phyloP scores from a whole-genome alignment of 2,113 vertebrate genomes.

The Damaliscus lunatus region DNA sequence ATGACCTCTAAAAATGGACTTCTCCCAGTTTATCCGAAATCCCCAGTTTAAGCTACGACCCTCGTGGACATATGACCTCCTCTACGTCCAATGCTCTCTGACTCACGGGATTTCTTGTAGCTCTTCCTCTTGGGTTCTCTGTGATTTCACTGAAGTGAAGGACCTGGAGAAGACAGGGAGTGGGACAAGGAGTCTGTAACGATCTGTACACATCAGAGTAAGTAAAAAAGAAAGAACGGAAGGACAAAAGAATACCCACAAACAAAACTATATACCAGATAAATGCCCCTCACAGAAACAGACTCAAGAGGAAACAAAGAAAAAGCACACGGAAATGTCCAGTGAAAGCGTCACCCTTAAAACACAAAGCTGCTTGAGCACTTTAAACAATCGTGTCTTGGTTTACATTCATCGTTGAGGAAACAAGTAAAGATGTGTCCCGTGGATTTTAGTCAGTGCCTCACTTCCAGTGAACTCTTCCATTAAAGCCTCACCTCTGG shows the following conservation, averaged over 20 bases:
- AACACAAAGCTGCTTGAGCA: background rate
- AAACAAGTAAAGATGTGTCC: no score
- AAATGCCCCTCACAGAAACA: background rate
- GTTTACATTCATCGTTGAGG: background rate
- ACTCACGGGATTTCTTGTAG: background rate
- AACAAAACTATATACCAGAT: background rate
- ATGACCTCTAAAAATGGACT: background rate
- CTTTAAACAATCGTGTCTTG: no score
- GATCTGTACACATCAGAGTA: background rate
- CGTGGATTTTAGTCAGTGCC: background rate
- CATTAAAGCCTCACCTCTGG: background rate
- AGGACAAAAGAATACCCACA: background rate
- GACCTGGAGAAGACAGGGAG: background rate
- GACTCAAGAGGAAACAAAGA: background rate
- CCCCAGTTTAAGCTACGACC: background rate
- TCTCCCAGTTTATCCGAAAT: background rate
- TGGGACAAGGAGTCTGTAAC: background rate
- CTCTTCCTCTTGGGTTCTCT: background rate
- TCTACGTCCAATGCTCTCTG: background rate
- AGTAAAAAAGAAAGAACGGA: rapidly evolving
- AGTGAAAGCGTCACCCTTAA: background rate
- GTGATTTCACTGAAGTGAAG: slow-evolving; percentile 1
- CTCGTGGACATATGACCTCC: background rate
- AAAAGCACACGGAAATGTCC: background rate
- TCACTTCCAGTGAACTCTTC: background rate